Evolutionary conservation across 2,888 invertebrate genomes (phyloP).

Genomic region (Rhabditophanes sp.): DNA sequence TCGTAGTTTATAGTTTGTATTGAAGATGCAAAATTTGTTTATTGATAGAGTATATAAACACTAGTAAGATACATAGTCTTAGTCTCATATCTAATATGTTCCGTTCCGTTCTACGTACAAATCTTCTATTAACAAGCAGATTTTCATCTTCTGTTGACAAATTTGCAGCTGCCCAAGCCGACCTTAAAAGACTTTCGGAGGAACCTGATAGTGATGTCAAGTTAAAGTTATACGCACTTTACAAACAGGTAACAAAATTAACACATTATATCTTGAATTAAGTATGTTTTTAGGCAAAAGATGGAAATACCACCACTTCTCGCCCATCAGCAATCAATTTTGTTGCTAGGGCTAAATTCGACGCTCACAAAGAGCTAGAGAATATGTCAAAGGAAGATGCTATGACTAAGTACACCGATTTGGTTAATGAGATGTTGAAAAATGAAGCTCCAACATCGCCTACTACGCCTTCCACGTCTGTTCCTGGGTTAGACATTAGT

Average conservation of each 20-base stretch:
- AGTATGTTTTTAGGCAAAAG: constrained; percentile 15
- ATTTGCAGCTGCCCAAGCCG: constrained; percentile 30
- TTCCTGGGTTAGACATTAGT: constrained; percentile 14
- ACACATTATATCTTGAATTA: constrained; percentile 1
- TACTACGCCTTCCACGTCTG: neutral
- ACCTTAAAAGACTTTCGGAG: constrained; percentile 27
- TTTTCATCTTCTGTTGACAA: no score
- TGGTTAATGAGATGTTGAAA: constrained; percentile 45
- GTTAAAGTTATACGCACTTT: constrained; percentile 50
- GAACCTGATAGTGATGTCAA: constrained; percentile 50
- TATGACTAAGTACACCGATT: constrained; percentile 47
- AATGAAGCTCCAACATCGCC: constrained; percentile 19
- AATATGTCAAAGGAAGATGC: constrained; percentile 49
- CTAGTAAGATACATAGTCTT: no score
- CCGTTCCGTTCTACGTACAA: no score
- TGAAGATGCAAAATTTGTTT: no score
- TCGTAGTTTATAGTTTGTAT: no score
- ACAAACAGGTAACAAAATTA: constrained; percentile 48
- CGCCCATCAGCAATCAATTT: constrained; percentile 52
- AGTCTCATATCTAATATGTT: no score
- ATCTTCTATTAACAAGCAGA: no score
- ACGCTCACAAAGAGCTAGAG: constrained; percentile 50
- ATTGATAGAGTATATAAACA: no score
- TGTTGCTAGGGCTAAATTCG: constrained; percentile 52
- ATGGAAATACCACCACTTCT: constrained; percentile 48